Evolutionary conservation across 2,888 invertebrate species (phyloP), one percentile per base, ranked within the genome.

Genomic region (Atherix ibis): DNA sequence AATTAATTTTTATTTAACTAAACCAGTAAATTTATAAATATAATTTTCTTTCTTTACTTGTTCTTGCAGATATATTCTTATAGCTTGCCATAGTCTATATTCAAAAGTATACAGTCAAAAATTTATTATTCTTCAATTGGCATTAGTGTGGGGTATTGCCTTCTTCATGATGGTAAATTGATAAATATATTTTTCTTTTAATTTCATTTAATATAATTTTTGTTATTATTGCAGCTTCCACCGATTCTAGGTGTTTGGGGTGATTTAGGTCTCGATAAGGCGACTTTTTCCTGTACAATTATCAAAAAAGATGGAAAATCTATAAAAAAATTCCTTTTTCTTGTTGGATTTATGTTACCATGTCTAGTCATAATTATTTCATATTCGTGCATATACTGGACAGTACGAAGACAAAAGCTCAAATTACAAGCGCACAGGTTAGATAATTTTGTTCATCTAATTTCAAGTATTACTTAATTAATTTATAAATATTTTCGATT

Each of bases 241-340:
- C 81, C 88, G 0, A 63, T 85, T 15, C 58, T 84, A 8, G 85
- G 79, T 34, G 62, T 82, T 13, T 89, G 88, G 88, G 89, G 89
- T 12, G 73, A 71, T 45, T 67, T 91, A 41, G 89, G 88, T 0
- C 63, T 87, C 24, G 79, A 87, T 46, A 65, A 70, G 18, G 66
- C 71, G 14, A 84, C 87, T 2, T 89, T 88, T 56, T 88, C 88
- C 1, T 91, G 91, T 58, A 91, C 89, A 15, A 87, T 89, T 45
- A 65, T 88, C 31, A 70, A 71, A 41, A 78, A 82, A 50, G 67
- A 80, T 50, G 80, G 78, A 26, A 66, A 60, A 42, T 87, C 85
- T 2, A 87, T 87, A 3, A 85, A 87, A 63, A 87, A 84, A 54
- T 71, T 77, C 36, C 66, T 88, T 1, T 88, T 88, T 63, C 65